These are phyloP conservation scores for Eueremaeus valkanovi DNA, from an alignment of 2,888 invertebrate genomes.

Conservation along the genomic window DNA sequence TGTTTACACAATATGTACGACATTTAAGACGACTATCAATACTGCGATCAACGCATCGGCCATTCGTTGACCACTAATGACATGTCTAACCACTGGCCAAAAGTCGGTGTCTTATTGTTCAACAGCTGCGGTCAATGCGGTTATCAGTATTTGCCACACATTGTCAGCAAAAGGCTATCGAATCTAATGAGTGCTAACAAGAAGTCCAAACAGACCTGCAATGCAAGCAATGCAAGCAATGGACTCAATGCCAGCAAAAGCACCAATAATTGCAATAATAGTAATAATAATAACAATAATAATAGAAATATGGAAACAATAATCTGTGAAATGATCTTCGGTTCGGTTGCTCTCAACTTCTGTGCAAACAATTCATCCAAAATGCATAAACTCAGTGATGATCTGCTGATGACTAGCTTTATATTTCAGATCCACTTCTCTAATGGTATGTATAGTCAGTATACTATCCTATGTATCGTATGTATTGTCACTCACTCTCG, in stretches of 20 bases:
- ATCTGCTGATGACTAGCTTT: constrained; percentile 3
- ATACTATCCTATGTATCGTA: too few relatives aligned
- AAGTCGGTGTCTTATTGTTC: constrained; percentile 3
- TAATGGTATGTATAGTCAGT: constrained; percentile 22
- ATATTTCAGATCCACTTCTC: not conserved
- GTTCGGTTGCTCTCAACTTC: constrained; percentile 17
- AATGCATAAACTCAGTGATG: constrained; percentile 1
- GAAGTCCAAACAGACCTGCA: not conserved
- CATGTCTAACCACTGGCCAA: constrained; percentile 1
- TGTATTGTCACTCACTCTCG: not conserved
- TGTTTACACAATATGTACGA: too few relatives aligned
- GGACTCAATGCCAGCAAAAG: not conserved
- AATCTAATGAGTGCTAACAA: not conserved
- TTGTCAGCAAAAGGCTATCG: not conserved
- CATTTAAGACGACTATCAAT: too few relatives aligned
- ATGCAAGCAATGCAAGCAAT: not conserved
- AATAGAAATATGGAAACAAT: not conserved
- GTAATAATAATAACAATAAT: not conserved
- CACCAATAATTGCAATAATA: not conserved
- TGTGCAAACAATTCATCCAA: constrained; percentile 16
- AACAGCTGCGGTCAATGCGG: constrained; percentile 1
- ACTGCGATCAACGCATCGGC: too few relatives aligned
- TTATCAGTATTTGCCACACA: constrained; percentile 16
- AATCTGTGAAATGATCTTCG: constrained; percentile 27
- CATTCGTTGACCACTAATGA: not conserved